Evolutionary conservation across 2,797 vertebrate genomes (phyloP).

Genomic region (Gephyroberyx darwinii): DNA sequence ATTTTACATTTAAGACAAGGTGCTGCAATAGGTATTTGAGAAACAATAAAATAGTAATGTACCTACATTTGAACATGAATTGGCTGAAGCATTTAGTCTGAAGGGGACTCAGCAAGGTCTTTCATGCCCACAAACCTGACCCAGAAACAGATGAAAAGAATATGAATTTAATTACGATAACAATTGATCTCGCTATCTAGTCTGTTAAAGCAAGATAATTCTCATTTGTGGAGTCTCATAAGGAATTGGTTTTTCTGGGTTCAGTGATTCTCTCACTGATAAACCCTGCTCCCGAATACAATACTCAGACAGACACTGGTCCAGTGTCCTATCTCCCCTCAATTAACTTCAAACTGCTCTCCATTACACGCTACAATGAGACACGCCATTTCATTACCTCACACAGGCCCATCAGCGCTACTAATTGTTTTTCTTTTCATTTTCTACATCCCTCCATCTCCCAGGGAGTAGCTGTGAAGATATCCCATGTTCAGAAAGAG

Average conservation of each 20-base stretch:
- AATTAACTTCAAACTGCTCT: slow-evolving; percentile 84
- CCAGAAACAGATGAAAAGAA: slow-evolving; percentile 56
- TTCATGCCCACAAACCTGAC: slow-evolving; percentile 41
- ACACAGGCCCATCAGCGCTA: slow-evolving; percentile 67
- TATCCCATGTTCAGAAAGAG: slow-evolving; percentile 41
- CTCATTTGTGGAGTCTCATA: slow-evolving; percentile 65
- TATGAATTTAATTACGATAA: slow-evolving; percentile 71
- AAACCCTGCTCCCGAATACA: slow-evolving; percentile 60
- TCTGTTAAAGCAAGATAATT: slow-evolving; percentile 70
- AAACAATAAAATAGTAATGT: slow-evolving; percentile 16
- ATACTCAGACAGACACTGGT: slow-evolving; percentile 65
- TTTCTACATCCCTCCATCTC: slow-evolving; percentile 64
- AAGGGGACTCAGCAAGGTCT: slow-evolving; percentile 15
- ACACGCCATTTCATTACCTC: slow-evolving; percentile 79
- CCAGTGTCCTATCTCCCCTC: slow-evolving; percentile 78
- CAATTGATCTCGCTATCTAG: slow-evolving; percentile 63
- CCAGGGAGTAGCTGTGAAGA: slow-evolving; percentile 44
- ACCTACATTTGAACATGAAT: slow-evolving; percentile 14
- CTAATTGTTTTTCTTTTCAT: slow-evolving; percentile 80
- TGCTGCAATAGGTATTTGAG: slow-evolving; percentile 11
- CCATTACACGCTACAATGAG: slow-evolving; percentile 83
- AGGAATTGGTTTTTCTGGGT: slow-evolving; percentile 59
- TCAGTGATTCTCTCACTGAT: slow-evolving; percentile 70
- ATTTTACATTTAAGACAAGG: slow-evolving; percentile 2
- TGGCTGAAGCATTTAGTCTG: slow-evolving; percentile 33